Percentiles rank a stretch among this genome's conserved stretches.
Conservation (phyloP, 1,140 invertebrate genomes). For the Drosophila lini region DNA sequence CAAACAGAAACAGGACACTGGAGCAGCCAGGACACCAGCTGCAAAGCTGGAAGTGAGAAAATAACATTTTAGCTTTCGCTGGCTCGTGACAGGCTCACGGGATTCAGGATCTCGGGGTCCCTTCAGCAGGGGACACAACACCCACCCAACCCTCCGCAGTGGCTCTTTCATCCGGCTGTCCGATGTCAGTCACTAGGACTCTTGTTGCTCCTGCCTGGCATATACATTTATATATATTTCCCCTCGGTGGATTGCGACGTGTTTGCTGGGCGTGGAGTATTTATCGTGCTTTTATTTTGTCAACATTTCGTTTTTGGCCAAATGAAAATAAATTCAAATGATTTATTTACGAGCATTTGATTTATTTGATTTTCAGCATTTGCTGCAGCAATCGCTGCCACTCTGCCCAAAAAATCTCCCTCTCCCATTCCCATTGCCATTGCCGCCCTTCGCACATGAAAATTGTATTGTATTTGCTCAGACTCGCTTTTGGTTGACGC, state of each 20-base stretch:
- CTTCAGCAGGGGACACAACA: slow-evolving; percentile 8
- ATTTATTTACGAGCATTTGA: slow-evolving; percentile 83
- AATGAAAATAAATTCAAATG: slow-evolving; percentile 84
- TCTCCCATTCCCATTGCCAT: not conserved
- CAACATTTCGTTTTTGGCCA: slow-evolving; percentile 69
- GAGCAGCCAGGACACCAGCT: slow-evolving; percentile 19
- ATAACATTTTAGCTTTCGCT: slow-evolving; percentile 73
- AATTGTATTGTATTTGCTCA: slow-evolving; percentile 66
- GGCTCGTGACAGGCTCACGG: slow-evolving; percentile 28
- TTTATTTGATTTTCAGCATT: slow-evolving; percentile 80
- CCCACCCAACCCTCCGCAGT: not conserved
- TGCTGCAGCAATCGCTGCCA: slow-evolving; percentile 31
- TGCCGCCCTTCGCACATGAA: slow-evolving; percentile 35
- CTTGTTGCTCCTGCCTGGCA: slow-evolving; percentile 34
- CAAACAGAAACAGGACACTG: slow-evolving; percentile 31
- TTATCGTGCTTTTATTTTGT: slow-evolving; percentile 82
- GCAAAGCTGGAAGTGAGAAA: slow-evolving; percentile 70
- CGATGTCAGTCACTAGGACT: slow-evolving; percentile 57
- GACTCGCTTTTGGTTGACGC: slow-evolving; percentile 32
- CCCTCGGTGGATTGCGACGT: slow-evolving; percentile 32
- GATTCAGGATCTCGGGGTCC: slow-evolving; percentile 20
- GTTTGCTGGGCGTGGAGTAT: slow-evolving; percentile 64
- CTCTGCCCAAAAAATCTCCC: slow-evolving; percentile 5
- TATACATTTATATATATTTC: slow-evolving; percentile 9
- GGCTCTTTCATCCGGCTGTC: slow-evolving; percentile 45